Base-by-base conservation (phyloP, 2,797 vertebrate species). In the Babyrousa celebensis region DNA sequence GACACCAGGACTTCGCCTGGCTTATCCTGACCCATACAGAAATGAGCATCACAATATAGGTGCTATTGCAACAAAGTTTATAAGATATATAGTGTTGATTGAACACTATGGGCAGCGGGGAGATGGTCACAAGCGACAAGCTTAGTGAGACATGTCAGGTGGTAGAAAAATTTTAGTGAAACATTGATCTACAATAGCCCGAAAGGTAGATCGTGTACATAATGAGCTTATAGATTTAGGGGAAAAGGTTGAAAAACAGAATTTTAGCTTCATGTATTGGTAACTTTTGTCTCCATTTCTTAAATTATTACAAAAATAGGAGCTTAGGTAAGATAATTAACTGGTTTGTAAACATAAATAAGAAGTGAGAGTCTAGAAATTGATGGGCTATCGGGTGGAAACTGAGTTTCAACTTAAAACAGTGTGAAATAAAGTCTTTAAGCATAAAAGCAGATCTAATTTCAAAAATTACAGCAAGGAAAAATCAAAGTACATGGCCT, bases 261-360 rank as follows among this genome's bases (percentile, higher is more conserved):
- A 20, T 52, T 11, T 40, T 48, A 48, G 43, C 43, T 96, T 48
- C 14, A 72, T n/a, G 48, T 72, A 18, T 32, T 85, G 40, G 20
- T 79, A 72, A 78, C 9, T 84, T 75, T 77, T n/a, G 36, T 32
- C 11, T 72, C 12, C 5, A 48, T 91, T 88, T 80, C 18, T 85
- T 25, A 72, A 79, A 75, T 88, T 80, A 71, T 52, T 88, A 71
- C 32, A 85, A 62, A 62, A 88, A 80, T 21, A 71, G 75, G 56
- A 94, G 14, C 32, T 75, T 77, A 95, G n/a, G 43, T 88, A 94
- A 95, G n/a, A 43, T 88, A 92, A 80, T 85, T 75, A 85, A 16
- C 54, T 78, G 8, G 9, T 89, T 78, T 70, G 84, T n/a, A 74
- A 58, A 79, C 23, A 68, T 85, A 71, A 84, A 23, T 56, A 12